Percentiles rank a stretch among this genome's conserved stretches.
phyloP scores from a whole-genome alignment of 2,113 vertebrate species.

The Micromys minutus region DNA sequence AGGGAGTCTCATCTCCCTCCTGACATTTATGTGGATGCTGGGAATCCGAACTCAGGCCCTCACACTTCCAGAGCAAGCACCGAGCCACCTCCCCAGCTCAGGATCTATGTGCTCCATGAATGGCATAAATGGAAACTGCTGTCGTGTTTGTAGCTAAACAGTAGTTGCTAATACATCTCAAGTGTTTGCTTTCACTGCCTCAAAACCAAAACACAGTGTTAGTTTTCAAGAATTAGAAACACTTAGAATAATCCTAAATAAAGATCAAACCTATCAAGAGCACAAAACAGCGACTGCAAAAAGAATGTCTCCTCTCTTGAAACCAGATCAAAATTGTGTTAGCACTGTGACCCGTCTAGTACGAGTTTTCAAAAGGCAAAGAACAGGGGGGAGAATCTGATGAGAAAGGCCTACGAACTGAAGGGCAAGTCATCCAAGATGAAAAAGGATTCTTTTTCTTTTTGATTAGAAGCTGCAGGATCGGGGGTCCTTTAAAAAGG shows the following conservation, averaged over 20 bases:
- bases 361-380: background rate
- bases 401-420: background rate
- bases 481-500: background rate
- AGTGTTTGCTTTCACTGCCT: background rate
- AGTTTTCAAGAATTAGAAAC: slow-evolving; percentile 1
- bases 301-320: background rate
- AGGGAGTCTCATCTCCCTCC: too few relatives aligned
- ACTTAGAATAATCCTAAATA: slow-evolving; percentile 4
- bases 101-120: background rate
- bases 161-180: background rate
- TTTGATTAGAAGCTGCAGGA: background rate
- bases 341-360: background rate
- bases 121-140: background rate
- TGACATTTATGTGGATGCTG: too few relatives aligned
- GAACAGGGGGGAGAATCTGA: background rate
- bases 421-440: background rate
- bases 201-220: background rate
- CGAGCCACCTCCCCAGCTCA: background rate
- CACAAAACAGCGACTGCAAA: background rate
- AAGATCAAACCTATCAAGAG: background rate
- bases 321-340: background rate
- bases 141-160: too few relatives aligned
- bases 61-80: background rate
- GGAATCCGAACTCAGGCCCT: background rate
- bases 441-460: background rate